Base-by-base conservation (phyloP, 1,140 invertebrate genomes). In the Cotesia glomerata region DNA sequence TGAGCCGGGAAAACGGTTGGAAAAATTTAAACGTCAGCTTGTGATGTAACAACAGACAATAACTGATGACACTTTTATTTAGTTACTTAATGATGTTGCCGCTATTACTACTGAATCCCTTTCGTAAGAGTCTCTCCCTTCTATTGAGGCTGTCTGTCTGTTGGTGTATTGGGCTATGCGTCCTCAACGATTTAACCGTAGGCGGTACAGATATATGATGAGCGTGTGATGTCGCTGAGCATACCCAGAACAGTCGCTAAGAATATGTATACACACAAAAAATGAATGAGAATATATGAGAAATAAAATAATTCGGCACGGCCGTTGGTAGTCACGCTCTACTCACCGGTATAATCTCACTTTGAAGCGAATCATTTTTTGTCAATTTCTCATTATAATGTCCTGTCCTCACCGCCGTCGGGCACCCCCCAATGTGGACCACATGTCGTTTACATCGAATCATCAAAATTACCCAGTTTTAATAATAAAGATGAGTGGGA, bases 301-400 rank as follows among this genome's bases (percentile, higher is more conserved):
- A 45, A 45, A 45, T 45, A 77, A 74, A 72, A 78, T 74, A 78
- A 84, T 84, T 83, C 77, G 80, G 74, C 74, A 80, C 79, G 80
- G 77, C 80, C 82, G 78, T 85, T 84, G 82, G 74, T 71, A 72
- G 74, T 74, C 69, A 62, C 69, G 69, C 73, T 73, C 66, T 58
- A 45, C 54, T 69, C 71, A 51, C 65, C 59, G 68, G 51, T 75
- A 75, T 75, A 71, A 71, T 67, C 74, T 79, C 71, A 75, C 62
- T 74, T 78, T 78, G 77, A 77, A 75, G 77, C 74, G 77, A 77
- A 75, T 74, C 77, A 59, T 76, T 85, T 85, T 86, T 85, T 84
- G 76, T 81, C 80, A 77, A 80, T 83, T 83, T 85, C 79, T 78
- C 81, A 85, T 86, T 85, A 86, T 73, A 75, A 75, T 75, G 73